Conservation (phyloP, 2,797 vertebrate genomes). For the Hapalemur alaotrensis region DNA sequence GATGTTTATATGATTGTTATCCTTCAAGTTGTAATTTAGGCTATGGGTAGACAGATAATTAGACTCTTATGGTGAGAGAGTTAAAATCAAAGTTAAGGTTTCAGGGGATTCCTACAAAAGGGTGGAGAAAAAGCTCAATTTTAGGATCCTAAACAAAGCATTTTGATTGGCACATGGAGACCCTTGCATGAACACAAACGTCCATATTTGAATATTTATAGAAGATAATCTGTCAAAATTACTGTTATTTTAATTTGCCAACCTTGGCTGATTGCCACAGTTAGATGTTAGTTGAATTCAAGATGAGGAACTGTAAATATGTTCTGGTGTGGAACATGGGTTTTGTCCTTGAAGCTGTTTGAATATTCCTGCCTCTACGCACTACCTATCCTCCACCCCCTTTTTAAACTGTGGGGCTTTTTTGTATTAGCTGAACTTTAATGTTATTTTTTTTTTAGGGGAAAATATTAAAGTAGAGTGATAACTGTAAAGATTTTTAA, state of each 20-base stretch:
- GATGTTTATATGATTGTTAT: constrained; percentile 1
- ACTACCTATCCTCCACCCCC: fast-evolving
- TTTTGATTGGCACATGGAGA: constrained; percentile 70
- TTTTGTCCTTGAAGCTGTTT: constrained; percentile 63
- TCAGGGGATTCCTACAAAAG: constrained; percentile 43
- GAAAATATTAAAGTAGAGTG: not conserved
- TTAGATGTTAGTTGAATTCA: constrained; percentile 69
- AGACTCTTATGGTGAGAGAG: not conserved
- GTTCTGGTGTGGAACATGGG: constrained; percentile 23
- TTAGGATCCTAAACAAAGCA: constrained; percentile 63
- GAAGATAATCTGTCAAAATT: constrained; percentile 76
- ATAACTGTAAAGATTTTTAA: not conserved
- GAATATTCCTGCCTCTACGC: not conserved
- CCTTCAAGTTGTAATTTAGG: constrained; percentile 13
- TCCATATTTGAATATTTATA: constrained; percentile 77
- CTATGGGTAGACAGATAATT: not conserved
- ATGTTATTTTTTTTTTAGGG: not conserved
- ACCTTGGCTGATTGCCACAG: constrained; percentile 72
- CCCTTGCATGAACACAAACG: constrained; percentile 52
- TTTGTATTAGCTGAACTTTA: constrained; percentile 33
- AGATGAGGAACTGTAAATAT: constrained; percentile 73
- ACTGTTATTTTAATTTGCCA: constrained; percentile 74
- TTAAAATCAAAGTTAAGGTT: constrained; percentile 54
- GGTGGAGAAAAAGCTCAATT: not conserved
- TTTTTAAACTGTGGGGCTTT: not conserved